Evolutionary conservation across 2,888 invertebrate genomes (phyloP).

Genomic region (Colostygia pectinataria): DNA sequence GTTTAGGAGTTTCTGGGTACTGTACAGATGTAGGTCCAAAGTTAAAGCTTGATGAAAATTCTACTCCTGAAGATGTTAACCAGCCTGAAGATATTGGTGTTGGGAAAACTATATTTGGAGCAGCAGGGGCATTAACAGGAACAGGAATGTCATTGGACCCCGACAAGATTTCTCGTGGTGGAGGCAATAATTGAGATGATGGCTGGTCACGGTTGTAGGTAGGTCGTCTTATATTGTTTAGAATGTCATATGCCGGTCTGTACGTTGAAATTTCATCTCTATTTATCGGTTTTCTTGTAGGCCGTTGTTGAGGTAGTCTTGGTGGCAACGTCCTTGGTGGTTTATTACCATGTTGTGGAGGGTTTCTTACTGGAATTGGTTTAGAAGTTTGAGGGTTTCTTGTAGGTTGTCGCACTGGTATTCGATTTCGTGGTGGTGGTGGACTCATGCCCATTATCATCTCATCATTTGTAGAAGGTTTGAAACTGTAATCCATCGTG

Average conservation of each 20-base stretch:
- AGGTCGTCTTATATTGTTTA: constrained; percentile 68
- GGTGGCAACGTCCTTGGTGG: constrained; percentile 63
- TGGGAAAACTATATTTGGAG: constrained; percentile 67
- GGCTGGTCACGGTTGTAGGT: constrained; percentile 63
- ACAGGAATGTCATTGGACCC: constrained; percentile 44
- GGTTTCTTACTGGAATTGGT: constrained; percentile 62
- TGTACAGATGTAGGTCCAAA: constrained; percentile 65
- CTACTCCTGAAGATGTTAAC: constrained; percentile 72
- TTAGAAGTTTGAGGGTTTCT: constrained; percentile 58
- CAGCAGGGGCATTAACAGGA: constrained; percentile 40
- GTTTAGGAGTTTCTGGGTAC: constrained; percentile 50
- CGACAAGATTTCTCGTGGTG: constrained; percentile 60
- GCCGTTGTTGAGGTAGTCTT: constrained; percentile 57
- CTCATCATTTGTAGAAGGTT: constrained; percentile 71
- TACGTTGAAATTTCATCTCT: constrained; percentile 71
- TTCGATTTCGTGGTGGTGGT: constrained; percentile 68
- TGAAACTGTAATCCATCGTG: constrained; percentile 68
- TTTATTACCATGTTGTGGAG: constrained; percentile 61
- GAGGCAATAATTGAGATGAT: constrained; percentile 67
- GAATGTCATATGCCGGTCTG: constrained; percentile 65
- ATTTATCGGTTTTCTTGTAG: constrained; percentile 58
- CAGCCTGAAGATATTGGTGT: constrained; percentile 72
- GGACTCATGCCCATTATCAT: constrained; percentile 83
- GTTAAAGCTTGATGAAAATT: constrained; percentile 70
- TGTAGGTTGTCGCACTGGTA: constrained; percentile 53